Conservation (phyloP, 1,140 invertebrate genomes). For the Cydia amplana region DNA sequence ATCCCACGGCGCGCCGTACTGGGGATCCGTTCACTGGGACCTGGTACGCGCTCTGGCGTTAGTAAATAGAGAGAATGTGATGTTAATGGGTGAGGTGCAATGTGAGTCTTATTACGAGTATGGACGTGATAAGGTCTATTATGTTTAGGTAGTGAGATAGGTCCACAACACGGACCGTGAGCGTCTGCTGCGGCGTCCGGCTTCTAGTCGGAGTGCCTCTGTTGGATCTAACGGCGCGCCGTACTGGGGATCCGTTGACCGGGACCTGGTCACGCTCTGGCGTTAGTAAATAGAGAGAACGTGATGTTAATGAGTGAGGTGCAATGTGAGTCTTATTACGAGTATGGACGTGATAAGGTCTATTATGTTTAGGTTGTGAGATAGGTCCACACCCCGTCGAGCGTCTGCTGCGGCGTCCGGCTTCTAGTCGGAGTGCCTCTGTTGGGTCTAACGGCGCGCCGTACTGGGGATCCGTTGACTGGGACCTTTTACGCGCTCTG, state of each 20-base stretch:
- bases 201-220: conserved; percentile 69
- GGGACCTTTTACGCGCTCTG: conserved; percentile 14
- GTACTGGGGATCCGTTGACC: conserved; percentile 81
- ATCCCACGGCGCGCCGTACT: conserved; percentile 80
- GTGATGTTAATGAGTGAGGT: conserved; percentile 10
- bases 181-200: conserved; percentile 72
- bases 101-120: too few relatives aligned
- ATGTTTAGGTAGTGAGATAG: too few relatives aligned
- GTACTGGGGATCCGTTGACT: background rate
- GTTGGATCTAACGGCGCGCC: conserved; percentile 78
- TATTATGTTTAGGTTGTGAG: too few relatives aligned
- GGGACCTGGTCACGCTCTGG: conserved; percentile 48
- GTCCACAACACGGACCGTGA: conserved; percentile 87
- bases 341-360: too few relatives aligned
- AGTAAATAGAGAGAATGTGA: conserved; percentile 2
- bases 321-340: background rate
- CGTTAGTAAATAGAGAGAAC: background rate
- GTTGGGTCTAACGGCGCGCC: background rate
- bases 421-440: background rate
- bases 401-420: too few relatives aligned
- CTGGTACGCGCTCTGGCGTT: conserved; percentile 60
- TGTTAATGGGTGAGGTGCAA: conserved; percentile 15
- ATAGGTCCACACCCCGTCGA: too few relatives aligned
- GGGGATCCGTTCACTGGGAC: conserved; percentile 80
- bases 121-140: too few relatives aligned